phyloP scores from a whole-genome alignment of 1,140 invertebrate species.

The Drosophila orena region DNA sequence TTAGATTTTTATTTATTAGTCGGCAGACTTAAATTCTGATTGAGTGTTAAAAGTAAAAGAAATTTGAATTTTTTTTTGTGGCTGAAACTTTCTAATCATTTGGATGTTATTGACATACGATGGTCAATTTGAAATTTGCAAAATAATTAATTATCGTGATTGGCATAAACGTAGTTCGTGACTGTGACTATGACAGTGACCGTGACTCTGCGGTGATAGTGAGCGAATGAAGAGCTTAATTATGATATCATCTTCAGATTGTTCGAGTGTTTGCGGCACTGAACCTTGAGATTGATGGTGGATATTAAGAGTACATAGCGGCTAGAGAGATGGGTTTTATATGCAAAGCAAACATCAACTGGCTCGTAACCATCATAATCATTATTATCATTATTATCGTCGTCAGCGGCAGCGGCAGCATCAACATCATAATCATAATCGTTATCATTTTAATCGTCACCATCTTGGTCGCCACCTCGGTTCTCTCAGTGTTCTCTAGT shows the following conservation, averaged over 20 bases:
- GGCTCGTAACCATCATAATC: constrained; percentile 17
- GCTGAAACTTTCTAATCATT: neutral
- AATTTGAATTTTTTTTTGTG: no score
- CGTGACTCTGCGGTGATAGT: constrained; percentile 34
- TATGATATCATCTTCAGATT: constrained; percentile 46
- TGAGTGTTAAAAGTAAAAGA: no score
- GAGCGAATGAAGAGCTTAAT: constrained; percentile 48
- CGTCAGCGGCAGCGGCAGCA: neutral
- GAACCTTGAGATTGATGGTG: constrained; percentile 37
- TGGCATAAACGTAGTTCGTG: constrained; percentile 16
- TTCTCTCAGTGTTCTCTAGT: constrained; percentile 27
- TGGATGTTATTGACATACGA: neutral
- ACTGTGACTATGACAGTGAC: constrained; percentile 43
- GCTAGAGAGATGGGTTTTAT: constrained; percentile 23
- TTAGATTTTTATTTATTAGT: no score
- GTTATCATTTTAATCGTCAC: constrained; percentile 14
- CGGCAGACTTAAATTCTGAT: no score
- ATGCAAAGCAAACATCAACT: constrained; percentile 45
- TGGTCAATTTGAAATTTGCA: neutral
- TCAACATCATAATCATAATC: constrained; percentile 15
- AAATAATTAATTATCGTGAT: neutral
- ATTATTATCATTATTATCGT: constrained; percentile 12
- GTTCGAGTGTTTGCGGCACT: constrained; percentile 30
- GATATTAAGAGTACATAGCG: constrained; percentile 35
- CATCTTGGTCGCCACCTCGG: constrained; percentile 23